These are phyloP conservation scores for Eupithecia pulchellata DNA, from an alignment of 2,888 invertebrate genomes.

Conservation along the genomic window DNA sequence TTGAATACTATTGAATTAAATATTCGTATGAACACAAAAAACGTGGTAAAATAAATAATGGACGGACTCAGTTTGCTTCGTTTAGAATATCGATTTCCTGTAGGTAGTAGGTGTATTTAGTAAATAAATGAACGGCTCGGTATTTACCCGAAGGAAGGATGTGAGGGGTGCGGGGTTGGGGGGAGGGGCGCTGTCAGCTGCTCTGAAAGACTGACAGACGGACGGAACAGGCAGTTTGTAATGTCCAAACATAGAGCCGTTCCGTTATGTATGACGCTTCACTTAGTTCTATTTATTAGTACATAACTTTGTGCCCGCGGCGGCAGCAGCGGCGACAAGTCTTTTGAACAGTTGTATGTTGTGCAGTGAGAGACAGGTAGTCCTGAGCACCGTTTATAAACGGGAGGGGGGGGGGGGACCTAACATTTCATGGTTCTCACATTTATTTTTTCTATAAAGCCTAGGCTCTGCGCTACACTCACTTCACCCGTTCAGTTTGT, in stretches of 20 bases:
- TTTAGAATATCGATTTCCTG: slow-evolving; percentile 3
- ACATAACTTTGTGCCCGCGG: slow-evolving; percentile 1
- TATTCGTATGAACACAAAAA: background rate
- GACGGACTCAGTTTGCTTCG: background rate
- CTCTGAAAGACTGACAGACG: slow-evolving; percentile 41
- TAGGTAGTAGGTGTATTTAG: no score
- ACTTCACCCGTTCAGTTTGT: background rate
- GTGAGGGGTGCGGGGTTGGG: slow-evolving; percentile 39
- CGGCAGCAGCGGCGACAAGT: no score
- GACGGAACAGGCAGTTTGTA: slow-evolving; percentile 31
- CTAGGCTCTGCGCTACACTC: background rate
- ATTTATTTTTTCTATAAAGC: background rate
- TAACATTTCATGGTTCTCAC: background rate
- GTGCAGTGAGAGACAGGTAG: no score
- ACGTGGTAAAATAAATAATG: background rate
- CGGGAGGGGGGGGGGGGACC: background rate
- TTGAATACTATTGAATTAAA: no score
- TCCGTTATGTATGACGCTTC: background rate
- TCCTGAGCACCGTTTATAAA: background rate
- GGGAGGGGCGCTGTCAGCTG: slow-evolving; percentile 49
- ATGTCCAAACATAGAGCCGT: slow-evolving; percentile 28
- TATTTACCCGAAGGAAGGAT: slow-evolving; percentile 32
- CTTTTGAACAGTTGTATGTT: background rate
- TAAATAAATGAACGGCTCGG: slow-evolving; percentile 28
- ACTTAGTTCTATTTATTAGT: slow-evolving; percentile 6